A percentile compares a stretch with the other conserved stretches of the same genome.
Conservation (phyloP, 1,140 invertebrate species). For the Saccostrea cuccullata region DNA sequence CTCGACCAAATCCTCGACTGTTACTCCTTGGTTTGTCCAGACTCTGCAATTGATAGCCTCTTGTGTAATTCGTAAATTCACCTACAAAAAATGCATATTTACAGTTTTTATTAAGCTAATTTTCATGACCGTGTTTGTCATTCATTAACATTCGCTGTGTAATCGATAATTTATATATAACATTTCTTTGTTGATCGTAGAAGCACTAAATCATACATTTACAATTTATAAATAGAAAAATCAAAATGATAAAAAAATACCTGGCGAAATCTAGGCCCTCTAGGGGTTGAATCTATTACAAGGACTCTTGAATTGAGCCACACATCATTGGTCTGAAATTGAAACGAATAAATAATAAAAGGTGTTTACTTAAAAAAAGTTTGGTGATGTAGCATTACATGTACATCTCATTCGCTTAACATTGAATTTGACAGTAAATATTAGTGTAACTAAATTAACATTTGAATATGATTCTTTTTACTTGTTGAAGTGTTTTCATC, state of each 20-base stretch:
- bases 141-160: slow-evolving; percentile 12
- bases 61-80: no score
- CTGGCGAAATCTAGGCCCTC: not conserved
- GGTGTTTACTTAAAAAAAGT: no score
- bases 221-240: not conserved
- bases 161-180: slow-evolving; percentile 6
- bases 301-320: not conserved
- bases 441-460: no score
- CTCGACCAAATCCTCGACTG: no score
- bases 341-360: not conserved
- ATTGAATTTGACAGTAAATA: no score
- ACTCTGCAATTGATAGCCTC: no score
- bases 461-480: no score
- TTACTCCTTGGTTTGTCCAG: no score
- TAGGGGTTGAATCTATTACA: not conserved
- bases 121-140: not conserved
- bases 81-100: not conserved
- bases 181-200: slow-evolving; percentile 6
- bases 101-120: slow-evolving; percentile 1
- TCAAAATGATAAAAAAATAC: not conserved
- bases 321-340: slow-evolving; percentile 4
- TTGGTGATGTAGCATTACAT: no score
- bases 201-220: not conserved
- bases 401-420: no score
- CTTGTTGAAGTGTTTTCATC: no score